Conservation (phyloP, 1,140 invertebrate species). For the Cydia fagiglandana region DNA sequence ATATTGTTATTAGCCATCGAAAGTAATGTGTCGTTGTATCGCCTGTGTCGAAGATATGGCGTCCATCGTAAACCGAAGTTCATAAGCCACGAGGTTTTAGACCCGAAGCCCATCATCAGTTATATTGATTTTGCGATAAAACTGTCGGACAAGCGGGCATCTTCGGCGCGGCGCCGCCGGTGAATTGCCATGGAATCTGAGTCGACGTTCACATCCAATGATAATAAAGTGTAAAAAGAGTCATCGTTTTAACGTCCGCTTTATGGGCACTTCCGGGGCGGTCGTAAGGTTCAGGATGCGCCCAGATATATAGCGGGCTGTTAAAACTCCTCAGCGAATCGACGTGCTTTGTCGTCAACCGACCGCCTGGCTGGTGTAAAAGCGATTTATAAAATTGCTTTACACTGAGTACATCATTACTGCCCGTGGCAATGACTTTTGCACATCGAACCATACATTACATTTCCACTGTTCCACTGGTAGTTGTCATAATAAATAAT, state of each 20-base stretch:
- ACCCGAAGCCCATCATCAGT: conserved; percentile 58
- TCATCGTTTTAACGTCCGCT: conserved; percentile 74
- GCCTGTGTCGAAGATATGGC: conserved; percentile 35
- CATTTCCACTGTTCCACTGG: not conserved
- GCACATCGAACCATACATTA: not conserved
- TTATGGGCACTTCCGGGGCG: conserved; percentile 69
- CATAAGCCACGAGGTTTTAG: conserved; percentile 63
- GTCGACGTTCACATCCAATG: conserved; percentile 75
- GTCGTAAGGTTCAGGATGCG: conserved; percentile 65
- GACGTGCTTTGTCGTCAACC: conserved; percentile 48
- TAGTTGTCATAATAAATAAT: not conserved
- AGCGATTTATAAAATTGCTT: conserved; percentile 46
- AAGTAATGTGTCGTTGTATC: conserved; percentile 21
- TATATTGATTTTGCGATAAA: conserved; percentile 76
- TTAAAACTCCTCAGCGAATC: conserved; percentile 59
- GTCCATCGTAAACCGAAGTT: conserved; percentile 60
- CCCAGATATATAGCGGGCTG: conserved; percentile 60
- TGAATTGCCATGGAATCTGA: conserved; percentile 75
- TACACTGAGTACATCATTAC: conserved; percentile 1
- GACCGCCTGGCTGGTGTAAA: conserved; percentile 42
- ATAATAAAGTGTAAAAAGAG: conserved; percentile 79
- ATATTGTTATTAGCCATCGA: conserved; percentile 29
- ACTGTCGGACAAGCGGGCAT: conserved; percentile 58
- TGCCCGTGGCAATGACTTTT: not conserved
- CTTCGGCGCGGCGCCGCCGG: conserved; percentile 52